phyloP scores from a whole-genome alignment of 1,140 invertebrate species.

The Solen grandis region DNA sequence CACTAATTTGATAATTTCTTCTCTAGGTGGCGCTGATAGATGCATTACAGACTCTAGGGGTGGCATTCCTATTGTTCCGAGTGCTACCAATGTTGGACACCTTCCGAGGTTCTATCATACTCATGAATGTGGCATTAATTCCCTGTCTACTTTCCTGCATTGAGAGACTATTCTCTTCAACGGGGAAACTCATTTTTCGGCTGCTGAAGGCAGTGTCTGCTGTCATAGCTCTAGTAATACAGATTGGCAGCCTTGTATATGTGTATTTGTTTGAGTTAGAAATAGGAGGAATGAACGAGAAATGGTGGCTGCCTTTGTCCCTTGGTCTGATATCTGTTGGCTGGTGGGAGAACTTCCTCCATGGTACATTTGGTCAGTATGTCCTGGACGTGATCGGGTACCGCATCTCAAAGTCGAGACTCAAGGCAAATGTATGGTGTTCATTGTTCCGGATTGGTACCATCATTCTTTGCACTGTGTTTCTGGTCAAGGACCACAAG shows the following conservation, averaged over 20 bases:
- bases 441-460: background rate
- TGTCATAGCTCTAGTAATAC: background rate
- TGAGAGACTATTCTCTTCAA: background rate
- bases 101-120: slow-evolving; percentile 49
- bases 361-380: slow-evolving; percentile 67
- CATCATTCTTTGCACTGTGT: background rate
- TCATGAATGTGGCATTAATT: slow-evolving; percentile 35
- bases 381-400: background rate
- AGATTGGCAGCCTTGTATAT: slow-evolving; percentile 1
- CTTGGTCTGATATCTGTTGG: slow-evolving; percentile 87
- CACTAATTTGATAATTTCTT: too few species aligned
- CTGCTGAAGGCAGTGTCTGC: background rate
- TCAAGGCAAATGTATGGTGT: background rate
- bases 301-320: slow-evolving; percentile 24
- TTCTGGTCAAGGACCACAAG: background rate
- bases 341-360: slow-evolving; percentile 99
- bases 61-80: slow-evolving; percentile 58
- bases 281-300: background rate
- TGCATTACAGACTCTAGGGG: slow-evolving; percentile 55
- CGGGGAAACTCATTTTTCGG: background rate
- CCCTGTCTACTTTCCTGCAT: background rate
- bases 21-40: slow-evolving; percentile 62
- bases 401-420: background rate
- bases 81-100: slow-evolving; percentile 57
- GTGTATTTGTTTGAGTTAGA: slow-evolving; percentile 4